Evolutionary conservation across 1,140 invertebrate genomes (phyloP), one percentile per base, ranked within the genome.

Genomic region (Drosophila albomicans): DNA sequence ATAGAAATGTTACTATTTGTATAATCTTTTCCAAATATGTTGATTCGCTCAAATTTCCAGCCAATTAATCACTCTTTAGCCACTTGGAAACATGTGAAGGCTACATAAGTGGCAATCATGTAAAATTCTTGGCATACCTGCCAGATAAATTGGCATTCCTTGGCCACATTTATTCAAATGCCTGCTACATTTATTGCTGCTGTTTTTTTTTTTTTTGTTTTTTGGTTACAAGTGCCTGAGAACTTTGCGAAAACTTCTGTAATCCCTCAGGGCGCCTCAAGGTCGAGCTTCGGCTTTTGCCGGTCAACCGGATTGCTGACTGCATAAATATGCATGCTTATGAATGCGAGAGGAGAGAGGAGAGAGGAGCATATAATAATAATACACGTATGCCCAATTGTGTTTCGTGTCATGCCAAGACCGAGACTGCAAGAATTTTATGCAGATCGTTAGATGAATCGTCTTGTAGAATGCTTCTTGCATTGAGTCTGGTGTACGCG

Each of bases 311-410:
- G 32, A 30, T 10, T 49, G 52, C 13, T 32, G 13, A 57, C 13
- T 56, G 51, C 61, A 78, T 78, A 62, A 75, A 75, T 75, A 78
- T 75, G 72, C 72, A 66, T 69, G 61, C 38, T 48, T 59, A 66
- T 70, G 75, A 41, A 41, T 11, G 10, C 38, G 38, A 64, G 56
- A 70, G 32, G 41, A 65, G 61, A 70, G 20, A 25, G 20, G 20
- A 25, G 20, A 25, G 20, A 25, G 20, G 20, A 25, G 20, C 20
- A 25, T 25, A 25, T 25, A 25, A 65, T 48, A 49, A 20, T 68
- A 64, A 49, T 48, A 74, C 61, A 71, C 35, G 68, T 69, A 66
- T 56, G 76, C n/a, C n/a, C n/a, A n/a, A n/a, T n/a, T n/a, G n/a
- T n/a, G n/a, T n/a, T n/a, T n/a, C n/a, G n/a, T n/a, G n/a, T n/a